Percentiles rank a stretch among this genome's conserved stretches.
Conservation (phyloP, 2,797 vertebrate species). For the Centroberyx gerrardi region DNA sequence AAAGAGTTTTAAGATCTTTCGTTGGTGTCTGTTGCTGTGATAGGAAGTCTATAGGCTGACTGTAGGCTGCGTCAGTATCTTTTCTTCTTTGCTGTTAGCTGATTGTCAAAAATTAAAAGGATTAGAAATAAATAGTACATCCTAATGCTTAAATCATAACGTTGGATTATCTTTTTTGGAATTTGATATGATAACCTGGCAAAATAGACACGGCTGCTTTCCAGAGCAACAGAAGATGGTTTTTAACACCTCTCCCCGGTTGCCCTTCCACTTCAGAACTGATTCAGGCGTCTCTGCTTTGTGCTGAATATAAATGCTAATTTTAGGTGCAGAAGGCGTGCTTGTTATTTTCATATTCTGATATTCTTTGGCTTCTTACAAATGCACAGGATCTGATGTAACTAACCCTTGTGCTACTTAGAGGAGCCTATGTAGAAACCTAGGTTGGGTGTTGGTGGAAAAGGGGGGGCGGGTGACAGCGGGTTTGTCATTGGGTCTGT, state of each 20-base stretch:
- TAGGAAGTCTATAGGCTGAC: no score
- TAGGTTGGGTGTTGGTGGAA: slow-evolving; percentile 6
- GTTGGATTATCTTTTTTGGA: not conserved
- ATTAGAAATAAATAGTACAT: slow-evolving; percentile 6
- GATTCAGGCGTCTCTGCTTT: slow-evolving; percentile 17
- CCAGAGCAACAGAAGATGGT: slow-evolving; percentile 18
- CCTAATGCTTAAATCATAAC: not conserved
- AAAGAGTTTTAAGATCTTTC: no score
- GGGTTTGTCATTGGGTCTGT: slow-evolving; percentile 45
- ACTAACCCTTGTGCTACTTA: slow-evolving; percentile 49
- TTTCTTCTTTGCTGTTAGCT: no score
- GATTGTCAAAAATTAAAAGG: not conserved
- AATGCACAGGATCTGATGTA: slow-evolving; percentile 50
- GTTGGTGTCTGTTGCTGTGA: no score
- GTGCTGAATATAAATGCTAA: slow-evolving; percentile 32
- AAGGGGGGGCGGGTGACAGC: slow-evolving; percentile 60
- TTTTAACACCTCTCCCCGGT: slow-evolving; percentile 25
- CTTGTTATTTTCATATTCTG: slow-evolving; percentile 37
- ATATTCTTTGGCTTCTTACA: slow-evolving; percentile 34
- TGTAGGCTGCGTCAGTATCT: no score
- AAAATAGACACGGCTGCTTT: slow-evolving; percentile 8
- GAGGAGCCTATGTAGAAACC: slow-evolving; percentile 46
- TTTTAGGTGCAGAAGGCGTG: slow-evolving; percentile 30
- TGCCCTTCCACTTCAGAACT: slow-evolving; percentile 30
- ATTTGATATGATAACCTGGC: no score